Base-by-base conservation (phyloP, 2,888 invertebrate species). In the Heliconius ismenius region DNA sequence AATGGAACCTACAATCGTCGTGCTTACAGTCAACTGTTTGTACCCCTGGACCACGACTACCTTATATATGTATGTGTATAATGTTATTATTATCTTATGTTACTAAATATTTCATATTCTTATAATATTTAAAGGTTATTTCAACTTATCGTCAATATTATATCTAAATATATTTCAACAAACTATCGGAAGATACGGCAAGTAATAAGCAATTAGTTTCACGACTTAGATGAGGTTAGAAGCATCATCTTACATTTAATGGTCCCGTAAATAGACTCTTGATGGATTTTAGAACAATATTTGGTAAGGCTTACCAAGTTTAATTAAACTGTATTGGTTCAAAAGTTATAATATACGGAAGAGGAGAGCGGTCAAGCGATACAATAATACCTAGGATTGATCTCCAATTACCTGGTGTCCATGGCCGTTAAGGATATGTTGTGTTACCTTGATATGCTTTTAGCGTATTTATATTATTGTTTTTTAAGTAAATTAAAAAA, bases 391-490 rank as follows among this genome's bases (percentile, higher is more conserved):
- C 77, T 68, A 73, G 64, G 43, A 75, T 78, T 73, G 75, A 74
- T 78, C 75, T 79, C 78, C 73, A 49, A 70, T 79, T 79, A 78
- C 79, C 43, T 74, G 28, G 54, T 78, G 74, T 79, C 76, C 79
- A 79, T 28, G 79, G 78, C 73, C 79, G 64, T 54, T 77, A n/a
- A 67, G 73, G 58, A 70, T 76, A 28, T 65, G 72, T 72, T 60
- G 24, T 32, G 76, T 79, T 73, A 68, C 73, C 63, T 75, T 24
- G 43, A n/a, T 36, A 26, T 32, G n/a, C 43, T 39, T 18, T 58
- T 58, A 24, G 70, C 15, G 21, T 58, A 60, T 36, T 54, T 36
- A n/a, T 54, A 4, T 60, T 54, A 28, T 28, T 28, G 28, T 26
- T 28, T 28, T 28, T 28, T 28, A 3, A 28, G 28, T 28, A 28